Conservation (phyloP, 2,888 invertebrate species). For the Euclidia mi region DNA sequence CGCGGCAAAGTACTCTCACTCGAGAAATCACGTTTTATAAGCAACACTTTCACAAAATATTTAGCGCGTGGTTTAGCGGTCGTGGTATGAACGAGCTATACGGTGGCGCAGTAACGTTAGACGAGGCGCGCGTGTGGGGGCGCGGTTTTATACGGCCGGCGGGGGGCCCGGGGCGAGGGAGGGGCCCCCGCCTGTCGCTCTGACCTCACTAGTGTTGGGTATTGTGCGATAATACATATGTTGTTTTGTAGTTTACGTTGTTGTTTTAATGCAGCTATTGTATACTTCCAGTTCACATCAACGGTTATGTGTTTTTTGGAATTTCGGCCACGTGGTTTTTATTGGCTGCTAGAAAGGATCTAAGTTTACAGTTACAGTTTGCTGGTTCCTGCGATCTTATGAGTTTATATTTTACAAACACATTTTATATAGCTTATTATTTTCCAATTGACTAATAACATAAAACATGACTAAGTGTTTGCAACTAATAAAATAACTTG, state of each 20-base stretch:
- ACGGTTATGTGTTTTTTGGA: slow-evolving; percentile 15
- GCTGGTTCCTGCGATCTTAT: no score
- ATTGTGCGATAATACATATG: slow-evolving; percentile 51
- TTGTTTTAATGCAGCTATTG: slow-evolving; percentile 42
- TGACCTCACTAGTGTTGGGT: slow-evolving; percentile 79
- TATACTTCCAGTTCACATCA: slow-evolving; percentile 25
- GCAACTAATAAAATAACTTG: no score
- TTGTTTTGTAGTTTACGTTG: slow-evolving; percentile 43
- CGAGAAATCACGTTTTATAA: slow-evolving; percentile 78
- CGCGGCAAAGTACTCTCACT: slow-evolving; percentile 82
- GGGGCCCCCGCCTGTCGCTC: slow-evolving; percentile 62
- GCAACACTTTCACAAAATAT: slow-evolving; percentile 87
- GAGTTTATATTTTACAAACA: no score
- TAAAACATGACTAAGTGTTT: no score
- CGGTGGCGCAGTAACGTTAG: slow-evolving; percentile 77
- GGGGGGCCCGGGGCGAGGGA: slow-evolving; percentile 56
- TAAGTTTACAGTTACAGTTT: no score
- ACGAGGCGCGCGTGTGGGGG: slow-evolving; percentile 86
- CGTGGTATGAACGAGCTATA: slow-evolving; percentile 70
- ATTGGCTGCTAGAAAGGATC: slow-evolving; percentile 4
- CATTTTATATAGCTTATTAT: no score
- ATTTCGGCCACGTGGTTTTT: slow-evolving; percentile 10
- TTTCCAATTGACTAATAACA: no score
- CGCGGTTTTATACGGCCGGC: slow-evolving; percentile 71
- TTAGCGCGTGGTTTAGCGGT: slow-evolving; percentile 78